These are phyloP conservation scores for Coleophora flavipennella DNA, from an alignment of 2,888 invertebrate genomes.

Conservation along the genomic window DNA sequence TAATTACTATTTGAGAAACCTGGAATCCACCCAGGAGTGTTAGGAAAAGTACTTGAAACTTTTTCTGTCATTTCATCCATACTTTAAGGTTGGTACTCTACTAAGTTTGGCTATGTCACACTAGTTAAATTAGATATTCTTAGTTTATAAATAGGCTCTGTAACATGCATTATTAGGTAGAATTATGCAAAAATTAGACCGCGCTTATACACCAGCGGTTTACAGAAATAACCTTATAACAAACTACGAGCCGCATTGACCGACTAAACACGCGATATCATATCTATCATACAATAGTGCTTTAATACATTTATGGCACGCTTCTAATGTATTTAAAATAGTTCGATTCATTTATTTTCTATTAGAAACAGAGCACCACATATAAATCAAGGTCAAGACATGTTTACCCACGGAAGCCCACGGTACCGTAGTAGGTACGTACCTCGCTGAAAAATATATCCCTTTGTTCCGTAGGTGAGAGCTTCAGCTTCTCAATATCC, in stretches of 20 bases:
- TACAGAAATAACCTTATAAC: constrained; percentile 26
- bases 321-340: constrained; percentile 1
- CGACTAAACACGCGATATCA: constrained; percentile 9
- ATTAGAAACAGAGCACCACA: constrained; percentile 27
- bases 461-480: constrained; percentile 72
- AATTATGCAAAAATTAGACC: too few species aligned
- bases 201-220: constrained; percentile 8
- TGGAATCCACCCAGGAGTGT: too few species aligned
- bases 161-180: background rate
- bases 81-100: too few species aligned
- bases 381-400: constrained; percentile 58
- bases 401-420: constrained; percentile 52
- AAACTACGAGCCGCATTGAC: constrained; percentile 17
- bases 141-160: background rate
- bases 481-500: constrained; percentile 68
- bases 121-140: too few species aligned
- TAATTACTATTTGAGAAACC: too few species aligned
- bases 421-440: constrained; percentile 34
- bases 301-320: constrained; percentile 4
- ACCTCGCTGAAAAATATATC: constrained; percentile 80
- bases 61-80: too few species aligned
- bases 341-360: constrained; percentile 11
- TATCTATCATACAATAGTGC: background rate
- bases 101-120: too few species aligned
- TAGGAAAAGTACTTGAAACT: too few species aligned